Evolutionary conservation across 2,113 vertebrate genomes (phyloP).

Genomic region (Spilogale gracilis): DNA sequence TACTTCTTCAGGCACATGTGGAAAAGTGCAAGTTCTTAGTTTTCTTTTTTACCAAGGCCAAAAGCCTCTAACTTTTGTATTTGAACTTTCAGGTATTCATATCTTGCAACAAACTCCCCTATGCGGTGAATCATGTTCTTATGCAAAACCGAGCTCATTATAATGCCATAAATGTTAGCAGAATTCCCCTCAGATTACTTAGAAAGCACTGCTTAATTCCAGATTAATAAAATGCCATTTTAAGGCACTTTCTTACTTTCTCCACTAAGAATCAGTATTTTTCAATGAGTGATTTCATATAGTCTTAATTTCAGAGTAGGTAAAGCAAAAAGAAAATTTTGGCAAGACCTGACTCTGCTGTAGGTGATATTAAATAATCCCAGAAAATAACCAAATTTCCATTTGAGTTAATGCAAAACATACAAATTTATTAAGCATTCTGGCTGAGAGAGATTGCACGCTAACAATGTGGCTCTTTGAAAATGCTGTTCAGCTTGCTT

Average conservation of each 20-base stretch:
- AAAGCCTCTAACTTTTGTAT: conserved; percentile 40
- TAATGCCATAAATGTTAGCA: conserved; percentile 1
- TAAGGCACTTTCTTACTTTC: conserved; percentile 57
- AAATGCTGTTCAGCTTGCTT: conserved; percentile 61
- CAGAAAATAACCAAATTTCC: conserved; percentile 64
- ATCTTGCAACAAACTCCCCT: background rate
- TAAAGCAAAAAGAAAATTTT: conserved; percentile 43
- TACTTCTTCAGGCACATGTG: background rate
- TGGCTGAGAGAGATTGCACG: conserved; percentile 44
- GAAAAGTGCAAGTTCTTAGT: background rate
- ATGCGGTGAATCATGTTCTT: background rate
- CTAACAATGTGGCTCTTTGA: conserved; percentile 49
- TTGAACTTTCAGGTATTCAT: conserved; percentile 18
- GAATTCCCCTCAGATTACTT: conserved; percentile 38
- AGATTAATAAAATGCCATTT: background rate
- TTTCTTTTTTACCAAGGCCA: conserved; percentile 7
- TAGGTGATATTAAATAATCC: conserved; percentile 61
- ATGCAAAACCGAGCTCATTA: conserved; percentile 58
- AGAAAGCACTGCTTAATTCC: conserved; percentile 58
- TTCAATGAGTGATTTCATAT: conserved; percentile 61
- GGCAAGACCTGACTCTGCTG: conserved; percentile 10
- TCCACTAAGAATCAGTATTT: conserved; percentile 68
- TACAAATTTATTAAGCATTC: conserved; percentile 47
- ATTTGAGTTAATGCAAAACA: conserved; percentile 53
- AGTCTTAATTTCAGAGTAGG: conserved; percentile 28